Evolutionary conservation across 64 coral and sea anemone species (phyloP).

Genomic region (Porites australiensis): DNA sequence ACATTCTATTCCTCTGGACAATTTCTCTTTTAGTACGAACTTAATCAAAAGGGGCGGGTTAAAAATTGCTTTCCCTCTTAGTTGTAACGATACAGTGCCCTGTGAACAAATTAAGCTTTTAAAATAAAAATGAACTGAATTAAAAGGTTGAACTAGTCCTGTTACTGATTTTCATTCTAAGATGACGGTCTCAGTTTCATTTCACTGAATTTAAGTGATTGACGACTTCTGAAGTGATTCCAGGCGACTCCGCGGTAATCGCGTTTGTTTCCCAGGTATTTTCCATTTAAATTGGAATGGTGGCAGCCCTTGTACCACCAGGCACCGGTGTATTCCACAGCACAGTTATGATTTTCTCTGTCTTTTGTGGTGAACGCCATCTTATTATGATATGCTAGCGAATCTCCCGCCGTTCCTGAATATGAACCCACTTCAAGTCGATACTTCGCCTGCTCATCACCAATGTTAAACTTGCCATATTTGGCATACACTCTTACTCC

Average conservation of each 20-base stretch:
- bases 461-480: slow-evolving; percentile 47
- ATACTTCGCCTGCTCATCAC: slow-evolving; percentile 16
- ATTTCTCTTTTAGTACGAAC: no score
- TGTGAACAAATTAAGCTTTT: no score
- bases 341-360: slow-evolving; percentile 74
- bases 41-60: no score
- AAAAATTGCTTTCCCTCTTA: no score
- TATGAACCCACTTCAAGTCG: slow-evolving; percentile 49
- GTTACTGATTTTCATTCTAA: background rate
- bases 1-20: no score
- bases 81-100: no score
- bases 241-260: slow-evolving; percentile 31
- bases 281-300: slow-evolving; percentile 62
- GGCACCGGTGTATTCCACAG: slow-evolving; percentile 31
- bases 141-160: no score
- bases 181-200: slow-evolving; percentile 61
- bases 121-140: no score
- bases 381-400: slow-evolving; percentile 49
- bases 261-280: slow-evolving; percentile 39
- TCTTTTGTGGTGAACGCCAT: slow-evolving; percentile 77
- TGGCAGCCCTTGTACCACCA: slow-evolving; percentile 75
- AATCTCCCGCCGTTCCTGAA: slow-evolving; percentile 67
- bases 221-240: slow-evolving; percentile 9
- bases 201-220: slow-evolving; percentile 41
- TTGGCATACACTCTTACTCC: slow-evolving; percentile 37